Conservation (phyloP, 2,797 vertebrate genomes). For the Novumbra hubbsi region DNA sequence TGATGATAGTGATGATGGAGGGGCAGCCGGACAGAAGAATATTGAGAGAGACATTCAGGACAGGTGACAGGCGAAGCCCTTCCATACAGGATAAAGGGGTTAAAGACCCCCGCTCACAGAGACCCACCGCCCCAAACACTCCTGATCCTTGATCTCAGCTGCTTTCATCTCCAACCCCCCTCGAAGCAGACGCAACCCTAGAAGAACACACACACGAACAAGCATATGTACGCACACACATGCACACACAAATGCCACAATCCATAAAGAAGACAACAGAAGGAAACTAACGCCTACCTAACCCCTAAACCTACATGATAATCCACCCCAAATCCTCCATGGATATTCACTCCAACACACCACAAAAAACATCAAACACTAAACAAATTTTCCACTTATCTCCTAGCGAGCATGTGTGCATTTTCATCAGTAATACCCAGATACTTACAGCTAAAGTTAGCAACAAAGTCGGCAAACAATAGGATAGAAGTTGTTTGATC, state of each 20-base stretch:
- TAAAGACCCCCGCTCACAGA: background rate
- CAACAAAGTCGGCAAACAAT: background rate
- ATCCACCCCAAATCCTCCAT: background rate
- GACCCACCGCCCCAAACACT: background rate
- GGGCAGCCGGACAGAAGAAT: background rate
- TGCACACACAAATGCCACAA: background rate
- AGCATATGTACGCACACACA: too few relatives aligned
- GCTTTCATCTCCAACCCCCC: background rate
- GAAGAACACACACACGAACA: background rate
- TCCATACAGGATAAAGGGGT: slow-evolving; percentile 1
- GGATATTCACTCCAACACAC: background rate
- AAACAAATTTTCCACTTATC: background rate
- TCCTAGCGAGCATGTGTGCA: background rate
- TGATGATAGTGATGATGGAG: background rate
- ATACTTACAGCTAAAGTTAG: background rate
- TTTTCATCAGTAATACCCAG: background rate
- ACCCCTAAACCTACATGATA: background rate
- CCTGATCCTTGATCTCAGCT: background rate
- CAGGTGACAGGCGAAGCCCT: background rate
- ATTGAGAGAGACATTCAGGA: background rate
- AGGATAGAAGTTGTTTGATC: slow-evolving; percentile 1
- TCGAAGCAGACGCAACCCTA: background rate
- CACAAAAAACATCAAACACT: slow-evolving; percentile 1
- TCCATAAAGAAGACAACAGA: background rate
- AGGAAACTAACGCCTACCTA: background rate